Evolutionary conservation across 2,797 vertebrate genomes (phyloP).

Genomic region (Sitta carolinensis): DNA sequence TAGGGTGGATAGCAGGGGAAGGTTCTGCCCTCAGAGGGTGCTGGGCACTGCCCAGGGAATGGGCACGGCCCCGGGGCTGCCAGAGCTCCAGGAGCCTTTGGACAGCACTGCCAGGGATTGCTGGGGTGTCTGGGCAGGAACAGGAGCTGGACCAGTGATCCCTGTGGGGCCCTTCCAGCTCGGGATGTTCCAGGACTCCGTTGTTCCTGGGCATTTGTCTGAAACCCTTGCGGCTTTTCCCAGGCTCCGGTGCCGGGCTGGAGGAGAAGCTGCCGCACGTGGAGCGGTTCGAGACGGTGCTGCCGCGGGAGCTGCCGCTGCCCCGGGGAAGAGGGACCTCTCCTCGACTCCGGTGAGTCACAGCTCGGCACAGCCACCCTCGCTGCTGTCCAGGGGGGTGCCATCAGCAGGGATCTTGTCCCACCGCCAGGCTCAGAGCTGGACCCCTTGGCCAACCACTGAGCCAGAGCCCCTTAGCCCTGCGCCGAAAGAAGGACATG

Average conservation of each 20-base stretch:
- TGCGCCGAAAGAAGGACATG: neutral
- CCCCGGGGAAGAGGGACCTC: constrained; percentile 24
- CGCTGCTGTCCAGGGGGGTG: neutral
- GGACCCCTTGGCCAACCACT: neutral
- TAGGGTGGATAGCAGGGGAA: fast-evolving
- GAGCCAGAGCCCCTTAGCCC: neutral
- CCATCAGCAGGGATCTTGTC: neutral
- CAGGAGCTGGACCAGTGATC: neutral
- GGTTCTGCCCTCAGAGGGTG: neutral
- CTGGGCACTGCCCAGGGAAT: neutral
- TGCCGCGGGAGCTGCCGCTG: neutral
- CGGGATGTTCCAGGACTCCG: fast-evolving
- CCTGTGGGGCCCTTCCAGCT: fast-evolving
- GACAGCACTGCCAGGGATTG: fast-evolving
- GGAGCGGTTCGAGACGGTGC: neutral
- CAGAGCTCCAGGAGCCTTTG: neutral
- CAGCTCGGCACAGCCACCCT: neutral
- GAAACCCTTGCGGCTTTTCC: neutral
- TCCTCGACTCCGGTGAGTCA: neutral
- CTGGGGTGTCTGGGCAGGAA: fast-evolving
- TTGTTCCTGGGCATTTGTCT: neutral
- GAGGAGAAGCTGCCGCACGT: constrained; percentile 15
- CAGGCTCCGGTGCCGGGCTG: neutral
- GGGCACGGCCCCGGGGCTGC: neutral
- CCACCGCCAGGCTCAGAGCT: neutral